These are phyloP conservation scores for Rhogogaster chlorosoma DNA, from an alignment of 2,888 invertebrate genomes.

Conservation along the genomic window DNA sequence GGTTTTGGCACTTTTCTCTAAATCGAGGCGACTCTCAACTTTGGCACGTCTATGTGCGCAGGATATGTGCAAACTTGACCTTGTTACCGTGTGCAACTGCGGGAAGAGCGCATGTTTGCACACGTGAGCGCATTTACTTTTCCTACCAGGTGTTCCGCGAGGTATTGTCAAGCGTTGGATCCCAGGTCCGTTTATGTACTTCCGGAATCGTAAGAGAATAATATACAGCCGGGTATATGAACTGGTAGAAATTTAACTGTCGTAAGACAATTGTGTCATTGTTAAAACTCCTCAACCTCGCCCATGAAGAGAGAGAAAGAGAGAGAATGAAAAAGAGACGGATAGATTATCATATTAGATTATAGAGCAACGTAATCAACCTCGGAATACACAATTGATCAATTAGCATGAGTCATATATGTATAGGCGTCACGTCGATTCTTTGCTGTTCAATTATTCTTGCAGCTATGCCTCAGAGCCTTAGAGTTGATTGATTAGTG, in stretches of 20 bases:
- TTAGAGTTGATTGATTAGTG: background rate
- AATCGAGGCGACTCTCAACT: background rate
- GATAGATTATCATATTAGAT: background rate
- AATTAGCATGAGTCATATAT: background rate
- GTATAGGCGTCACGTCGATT: background rate
- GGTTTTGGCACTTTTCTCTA: background rate
- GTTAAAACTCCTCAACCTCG: background rate
- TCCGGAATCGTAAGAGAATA: slow-evolving; percentile 4
- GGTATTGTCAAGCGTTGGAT: slow-evolving; percentile 21
- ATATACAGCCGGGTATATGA: background rate
- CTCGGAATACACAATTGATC: slow-evolving; percentile 10
- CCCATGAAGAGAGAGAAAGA: background rate
- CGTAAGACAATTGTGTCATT: slow-evolving; percentile 22
- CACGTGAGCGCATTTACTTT: slow-evolving; percentile 40
- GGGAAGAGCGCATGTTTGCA: slow-evolving; percentile 22
- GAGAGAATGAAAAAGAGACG: background rate
- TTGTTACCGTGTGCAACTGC: slow-evolving; percentile 14
- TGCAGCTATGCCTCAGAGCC: background rate
- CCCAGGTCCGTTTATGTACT: background rate
- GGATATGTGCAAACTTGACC: slow-evolving; percentile 39
- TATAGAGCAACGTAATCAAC: slow-evolving; percentile 10
- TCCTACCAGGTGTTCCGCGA: slow-evolving; percentile 9
- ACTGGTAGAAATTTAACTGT: background rate
- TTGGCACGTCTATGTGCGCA: slow-evolving; percentile 17
- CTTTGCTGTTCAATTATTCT: background rate